phyloP scores from a whole-genome alignment of 1,140 invertebrate species.

The Goniozus legneri region DNA sequence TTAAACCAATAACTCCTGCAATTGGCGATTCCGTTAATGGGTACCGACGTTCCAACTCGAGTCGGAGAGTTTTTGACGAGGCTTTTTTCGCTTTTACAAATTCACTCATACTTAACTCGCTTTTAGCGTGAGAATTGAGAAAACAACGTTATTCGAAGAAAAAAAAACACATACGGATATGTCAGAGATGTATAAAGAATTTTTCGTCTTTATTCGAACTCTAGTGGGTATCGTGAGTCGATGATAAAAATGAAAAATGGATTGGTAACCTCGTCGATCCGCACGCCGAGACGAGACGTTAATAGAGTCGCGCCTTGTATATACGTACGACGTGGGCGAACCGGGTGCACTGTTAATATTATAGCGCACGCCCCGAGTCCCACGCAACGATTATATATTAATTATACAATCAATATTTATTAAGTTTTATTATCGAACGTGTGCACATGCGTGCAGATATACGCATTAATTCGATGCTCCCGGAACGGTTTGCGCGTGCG shows the following conservation, averaged over 20 bases:
- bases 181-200: too few species aligned
- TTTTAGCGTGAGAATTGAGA: too few species aligned
- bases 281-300: constrained; percentile 7
- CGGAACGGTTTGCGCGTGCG: constrained; percentile 9
- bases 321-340: constrained; percentile 27
- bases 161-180: too few species aligned
- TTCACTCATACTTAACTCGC: background rate
- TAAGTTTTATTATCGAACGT: constrained; percentile 38
- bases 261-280: too few species aligned
- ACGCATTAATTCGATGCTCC: constrained; percentile 44
- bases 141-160: too few species aligned
- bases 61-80: too few species aligned
- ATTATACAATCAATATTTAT: constrained; percentile 55
- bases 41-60: constrained; percentile 35
- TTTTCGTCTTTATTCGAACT: too few species aligned
- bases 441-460: constrained; percentile 22
- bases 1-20: constrained; percentile 49
- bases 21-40: constrained; percentile 47
- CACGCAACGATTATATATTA: constrained; percentile 44
- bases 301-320: constrained; percentile 17
- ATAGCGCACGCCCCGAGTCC: constrained; percentile 19
- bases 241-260: too few species aligned
- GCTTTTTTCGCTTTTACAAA: constrained; percentile 18
- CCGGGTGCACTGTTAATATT: constrained; percentile 32
- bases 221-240: too few species aligned